A percentile compares a stretch with the other conserved stretches of the same genome.
Evolutionary conservation across 92 coral and sea anemone species (phyloP).

Genomic region (Pocillopora grandis): DNA sequence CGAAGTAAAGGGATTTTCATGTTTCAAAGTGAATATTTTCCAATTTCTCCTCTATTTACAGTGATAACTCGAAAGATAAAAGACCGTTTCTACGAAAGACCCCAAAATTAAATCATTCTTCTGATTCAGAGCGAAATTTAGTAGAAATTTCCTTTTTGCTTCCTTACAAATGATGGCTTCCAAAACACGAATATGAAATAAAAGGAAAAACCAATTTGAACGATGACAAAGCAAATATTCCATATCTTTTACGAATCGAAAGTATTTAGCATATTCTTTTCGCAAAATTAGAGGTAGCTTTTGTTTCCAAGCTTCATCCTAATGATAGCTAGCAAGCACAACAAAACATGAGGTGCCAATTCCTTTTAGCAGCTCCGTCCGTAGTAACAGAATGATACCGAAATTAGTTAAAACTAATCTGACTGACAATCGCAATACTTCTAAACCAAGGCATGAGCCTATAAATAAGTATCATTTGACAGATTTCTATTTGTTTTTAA

Average conservation of each 20-base stretch:
- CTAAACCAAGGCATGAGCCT: conserved; percentile 14
- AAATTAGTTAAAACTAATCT: conserved; percentile 33
- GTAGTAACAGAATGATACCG: conserved; percentile 6
- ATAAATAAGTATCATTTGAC: background rate
- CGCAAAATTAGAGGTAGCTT: background rate
- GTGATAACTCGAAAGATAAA: too few relatives aligned
- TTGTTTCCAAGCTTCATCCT: background rate
- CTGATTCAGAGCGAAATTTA: too few relatives aligned
- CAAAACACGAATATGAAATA: too few relatives aligned
- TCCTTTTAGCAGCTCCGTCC: conserved; percentile 29
- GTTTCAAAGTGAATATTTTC: too few relatives aligned
- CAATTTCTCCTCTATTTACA: too few relatives aligned
- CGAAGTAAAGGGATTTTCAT: too few relatives aligned
- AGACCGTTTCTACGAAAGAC: too few relatives aligned
- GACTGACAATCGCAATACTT: background rate
- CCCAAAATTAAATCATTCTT: too few relatives aligned
- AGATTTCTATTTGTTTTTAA: conserved; percentile 4
- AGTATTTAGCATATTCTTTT: background rate
- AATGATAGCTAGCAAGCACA: conserved; percentile 1
- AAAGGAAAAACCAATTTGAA: background rate
- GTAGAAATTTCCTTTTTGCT: too few relatives aligned
- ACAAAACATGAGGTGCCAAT: conserved; percentile 19
- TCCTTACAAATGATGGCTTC: too few relatives aligned
- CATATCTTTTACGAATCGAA: background rate
- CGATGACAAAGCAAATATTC: background rate